Evolutionary conservation across 2,888 invertebrate genomes (phyloP), one percentile per base, ranked within the genome.

Genomic region (Orchesellides sinensis): DNA sequence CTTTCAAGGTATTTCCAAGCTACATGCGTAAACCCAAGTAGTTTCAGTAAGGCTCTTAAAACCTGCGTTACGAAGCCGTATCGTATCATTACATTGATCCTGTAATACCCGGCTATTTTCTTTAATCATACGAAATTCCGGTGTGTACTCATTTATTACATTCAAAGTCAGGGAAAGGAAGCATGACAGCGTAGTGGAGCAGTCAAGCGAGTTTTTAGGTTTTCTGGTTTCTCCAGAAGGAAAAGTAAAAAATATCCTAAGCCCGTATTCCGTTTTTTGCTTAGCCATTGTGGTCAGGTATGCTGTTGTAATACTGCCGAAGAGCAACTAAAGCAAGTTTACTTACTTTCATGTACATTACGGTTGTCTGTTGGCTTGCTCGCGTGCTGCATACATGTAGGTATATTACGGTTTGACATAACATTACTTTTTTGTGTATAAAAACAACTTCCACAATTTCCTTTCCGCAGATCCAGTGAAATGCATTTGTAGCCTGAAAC

Each of bases 71-170:
- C 21, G 23, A 35, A 35, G 21, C 54, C 6, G n/a, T 75, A 47
- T 56, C 66, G 49, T n/a, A n/a, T n/a, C 54, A 56, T 17, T n/a
- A 54, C 23, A 61, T 66, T 35, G 32, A 66, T 35, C 27, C 45
- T 19, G n/a, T 75, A 54, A 66, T 75, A 27, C 54, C 72, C 72
- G 59, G 45, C 12, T 61, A 29, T n/a, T 75, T 66, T 66, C 75
- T 66, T 32, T 65, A 66, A 54, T 66, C 65, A 56, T 66, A 49
- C 49, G 25, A 54, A 75, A 75, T 75, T 66, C 75, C 66, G 40
- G 75, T 75, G 75, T 54, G 59, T 66, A 75, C 75, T 75, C 75
- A 75, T 75, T 61, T 40, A 75, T 75, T 75, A 66, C 75, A 40
- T 54, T 25, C 10, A 65, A 66, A 66, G 75, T 66, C 65, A 54